phyloP scores from a whole-genome alignment of 2,888 invertebrate species.

The Drosophila mettleri region DNA sequence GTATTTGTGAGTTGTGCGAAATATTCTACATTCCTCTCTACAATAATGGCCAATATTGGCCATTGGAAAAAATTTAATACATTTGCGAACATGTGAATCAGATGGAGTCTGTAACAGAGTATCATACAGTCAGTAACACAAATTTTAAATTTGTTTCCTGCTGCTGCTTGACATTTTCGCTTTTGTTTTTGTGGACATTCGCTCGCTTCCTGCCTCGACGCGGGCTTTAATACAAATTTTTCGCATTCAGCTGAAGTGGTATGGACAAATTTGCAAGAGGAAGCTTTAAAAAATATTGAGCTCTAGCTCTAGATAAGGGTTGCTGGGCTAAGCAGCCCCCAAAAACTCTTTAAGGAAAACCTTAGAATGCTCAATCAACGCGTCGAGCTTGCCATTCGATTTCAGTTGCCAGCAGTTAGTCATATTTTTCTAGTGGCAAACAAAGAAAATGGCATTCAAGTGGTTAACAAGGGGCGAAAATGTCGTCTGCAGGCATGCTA shows the following conservation, averaged over 20 bases:
- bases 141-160: not conserved
- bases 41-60: too few species aligned
- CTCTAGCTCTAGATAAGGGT: constrained; percentile 44
- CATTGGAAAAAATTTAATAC: not conserved
- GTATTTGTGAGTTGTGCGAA: not conserved
- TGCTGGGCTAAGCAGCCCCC: constrained; percentile 19
- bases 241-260: constrained; percentile 45
- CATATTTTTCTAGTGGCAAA: constrained; percentile 65
- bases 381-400: constrained; percentile 53
- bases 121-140: not conserved
- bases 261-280: constrained; percentile 38
- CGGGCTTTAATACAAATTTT: constrained; percentile 40
- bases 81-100: not conserved
- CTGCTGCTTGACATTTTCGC: constrained; percentile 42
- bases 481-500: constrained; percentile 77
- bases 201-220: constrained; percentile 26
- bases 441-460: constrained; percentile 39
- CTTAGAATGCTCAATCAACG: constrained; percentile 68
- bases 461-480: constrained; percentile 40
- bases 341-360: constrained; percentile 65
- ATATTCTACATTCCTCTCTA: too few species aligned
- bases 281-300: constrained; percentile 11
- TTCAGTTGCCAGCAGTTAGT: constrained; percentile 67
- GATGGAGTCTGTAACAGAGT: not conserved
- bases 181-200: constrained; percentile 62